A percentile compares a stretch with the other conserved stretches of the same genome.
Conservation (phyloP, 2,113 vertebrate genomes). For the Catagonus wagneri region DNA sequence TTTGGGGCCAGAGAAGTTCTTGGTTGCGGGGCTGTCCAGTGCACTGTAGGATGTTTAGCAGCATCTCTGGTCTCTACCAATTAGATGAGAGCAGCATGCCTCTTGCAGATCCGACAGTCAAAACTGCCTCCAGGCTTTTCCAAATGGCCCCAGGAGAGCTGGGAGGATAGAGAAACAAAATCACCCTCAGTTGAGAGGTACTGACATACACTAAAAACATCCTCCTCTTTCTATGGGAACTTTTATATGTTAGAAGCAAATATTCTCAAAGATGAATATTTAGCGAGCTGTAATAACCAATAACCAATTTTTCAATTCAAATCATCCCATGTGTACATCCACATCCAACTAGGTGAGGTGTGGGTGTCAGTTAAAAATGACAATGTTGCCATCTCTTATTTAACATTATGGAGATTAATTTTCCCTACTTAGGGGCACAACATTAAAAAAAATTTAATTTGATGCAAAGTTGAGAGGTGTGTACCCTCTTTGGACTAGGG, state of each 20-base stretch:
- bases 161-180: neutral
- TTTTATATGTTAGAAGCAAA: neutral
- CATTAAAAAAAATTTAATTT: neutral
- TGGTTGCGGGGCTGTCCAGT: too few relatives aligned
- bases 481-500: neutral
- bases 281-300: neutral
- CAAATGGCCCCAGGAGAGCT: rapidly evolving
- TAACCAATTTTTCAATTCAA: neutral
- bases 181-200: neutral
- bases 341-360: neutral
- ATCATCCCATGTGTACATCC: too few relatives aligned
- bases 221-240: neutral
- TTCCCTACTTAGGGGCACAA: neutral
- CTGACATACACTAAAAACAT: neutral
- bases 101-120: neutral
- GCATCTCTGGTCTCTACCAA: neutral
- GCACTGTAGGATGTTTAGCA: neutral
- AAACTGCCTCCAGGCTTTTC: neutral
- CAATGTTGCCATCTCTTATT: neutral
- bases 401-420: neutral
- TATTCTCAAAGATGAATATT: neutral
- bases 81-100: rapidly evolving
- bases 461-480: constrained; percentile 40
- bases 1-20: neutral
- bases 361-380: neutral